phyloP scores from a whole-genome alignment of 53 echinoderm and acorn worm genomes.

The Glandiceps talaboti region DNA sequence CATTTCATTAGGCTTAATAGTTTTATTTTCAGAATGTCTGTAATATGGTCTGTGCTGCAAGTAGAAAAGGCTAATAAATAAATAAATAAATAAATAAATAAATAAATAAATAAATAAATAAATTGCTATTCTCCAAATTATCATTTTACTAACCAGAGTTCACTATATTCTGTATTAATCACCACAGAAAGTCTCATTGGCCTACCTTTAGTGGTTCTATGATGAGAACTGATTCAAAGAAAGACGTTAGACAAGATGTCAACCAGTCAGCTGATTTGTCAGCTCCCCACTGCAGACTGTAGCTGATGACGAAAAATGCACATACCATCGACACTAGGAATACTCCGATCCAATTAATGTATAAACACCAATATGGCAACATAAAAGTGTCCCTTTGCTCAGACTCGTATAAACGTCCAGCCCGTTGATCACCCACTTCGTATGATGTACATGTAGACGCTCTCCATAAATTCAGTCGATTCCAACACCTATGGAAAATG shows the following conservation, averaged over 20 bases:
- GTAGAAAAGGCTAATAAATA: too few relatives aligned
- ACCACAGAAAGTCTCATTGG: neutral
- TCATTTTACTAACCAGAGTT: too few relatives aligned
- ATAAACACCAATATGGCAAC: slow-evolving; percentile 54
- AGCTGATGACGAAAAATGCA: slow-evolving; percentile 45
- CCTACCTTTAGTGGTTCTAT: slow-evolving; percentile 64
- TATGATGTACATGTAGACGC: too few relatives aligned
- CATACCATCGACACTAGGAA: slow-evolving; percentile 29
- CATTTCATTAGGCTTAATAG: too few relatives aligned
- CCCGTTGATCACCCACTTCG: neutral
- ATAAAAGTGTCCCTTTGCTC: slow-evolving; percentile 22
- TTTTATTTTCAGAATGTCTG: too few relatives aligned
- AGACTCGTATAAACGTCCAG: neutral
- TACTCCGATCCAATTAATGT: slow-evolving; percentile 40
- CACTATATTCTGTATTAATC: too few relatives aligned
- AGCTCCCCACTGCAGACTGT: slow-evolving; percentile 52
- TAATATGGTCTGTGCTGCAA: too few relatives aligned
- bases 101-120: too few relatives aligned
- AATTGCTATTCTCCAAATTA: too few relatives aligned
- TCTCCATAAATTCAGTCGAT: too few relatives aligned
- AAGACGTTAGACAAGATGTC: slow-evolving; percentile 41
- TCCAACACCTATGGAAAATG: neutral
- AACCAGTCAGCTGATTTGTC: slow-evolving; percentile 57
- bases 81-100: too few relatives aligned
- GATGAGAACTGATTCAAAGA: slow-evolving; percentile 55